Percentiles rank a stretch among this genome's conserved stretches.
These are phyloP conservation scores for Philaethria dido DNA, from an alignment of 2,888 invertebrate genomes.

Conservation along the genomic window DNA sequence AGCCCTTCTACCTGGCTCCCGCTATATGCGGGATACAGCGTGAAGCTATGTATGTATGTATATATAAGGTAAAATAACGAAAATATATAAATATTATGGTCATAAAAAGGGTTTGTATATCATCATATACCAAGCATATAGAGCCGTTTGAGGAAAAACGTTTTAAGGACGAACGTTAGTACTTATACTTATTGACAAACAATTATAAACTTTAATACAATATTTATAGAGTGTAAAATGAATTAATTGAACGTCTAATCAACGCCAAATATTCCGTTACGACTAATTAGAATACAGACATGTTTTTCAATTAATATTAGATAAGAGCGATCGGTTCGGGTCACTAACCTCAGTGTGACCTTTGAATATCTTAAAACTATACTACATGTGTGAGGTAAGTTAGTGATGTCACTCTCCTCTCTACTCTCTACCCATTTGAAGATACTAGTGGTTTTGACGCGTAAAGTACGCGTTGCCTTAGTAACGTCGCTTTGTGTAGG, in stretches of 20 bases:
- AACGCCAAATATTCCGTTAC: constrained; percentile 45
- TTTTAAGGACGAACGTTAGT: not conserved
- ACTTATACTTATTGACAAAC: not conserved
- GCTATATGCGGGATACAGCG: too few species aligned
- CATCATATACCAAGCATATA: not conserved
- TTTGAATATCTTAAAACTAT: constrained; percentile 27
- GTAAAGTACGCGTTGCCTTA: too few species aligned
- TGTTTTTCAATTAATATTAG: constrained; percentile 46
- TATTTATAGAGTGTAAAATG: not conserved
- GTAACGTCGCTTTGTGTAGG: too few species aligned
- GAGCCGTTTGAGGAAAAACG: constrained; percentile 10
- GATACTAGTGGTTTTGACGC: too few species aligned
- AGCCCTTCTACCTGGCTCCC: too few species aligned
- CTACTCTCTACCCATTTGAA: too few species aligned
- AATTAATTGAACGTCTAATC: constrained; percentile 22
- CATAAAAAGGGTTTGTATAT: not conserved
- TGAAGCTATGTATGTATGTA: too few species aligned
- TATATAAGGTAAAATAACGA: too few species aligned
- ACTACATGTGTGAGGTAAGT: too few species aligned
- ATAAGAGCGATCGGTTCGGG: constrained; percentile 44
- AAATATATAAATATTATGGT: too few species aligned
- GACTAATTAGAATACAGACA: constrained; percentile 48
- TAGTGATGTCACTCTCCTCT: not conserved
- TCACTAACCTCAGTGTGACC: constrained; percentile 37
- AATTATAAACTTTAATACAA: not conserved